Evolutionary conservation across 2,113 vertebrate genomes (phyloP).

Genomic region (Esox niger): DNA sequence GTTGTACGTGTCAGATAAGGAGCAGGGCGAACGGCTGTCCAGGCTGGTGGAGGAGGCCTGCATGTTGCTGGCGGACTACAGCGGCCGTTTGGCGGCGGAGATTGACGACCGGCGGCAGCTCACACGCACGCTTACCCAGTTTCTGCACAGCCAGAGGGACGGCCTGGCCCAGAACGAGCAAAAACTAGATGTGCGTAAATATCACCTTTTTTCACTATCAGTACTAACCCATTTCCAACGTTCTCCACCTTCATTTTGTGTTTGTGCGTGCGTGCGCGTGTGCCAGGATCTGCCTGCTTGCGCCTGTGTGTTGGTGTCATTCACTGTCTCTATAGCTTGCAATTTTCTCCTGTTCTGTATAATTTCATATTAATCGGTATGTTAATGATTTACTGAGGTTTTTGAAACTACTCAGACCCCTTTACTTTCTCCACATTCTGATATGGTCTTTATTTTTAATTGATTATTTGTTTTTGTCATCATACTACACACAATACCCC

Average conservation of each 20-base stretch:
- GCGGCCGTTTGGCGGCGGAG: slow-evolving; percentile 95
- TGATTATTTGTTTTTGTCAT: too few species aligned
- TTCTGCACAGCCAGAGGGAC: slow-evolving; percentile 95
- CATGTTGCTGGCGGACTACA: slow-evolving; percentile 98
- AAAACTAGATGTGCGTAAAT: slow-evolving; percentile 97
- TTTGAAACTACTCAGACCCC: too few species aligned
- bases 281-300: neutral
- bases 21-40: slow-evolving; percentile 71
- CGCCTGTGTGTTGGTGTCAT: neutral
- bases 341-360: neutral
- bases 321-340: neutral
- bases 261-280: neutral
- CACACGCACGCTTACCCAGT: slow-evolving; percentile 88
- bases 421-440: too few species aligned
- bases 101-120: slow-evolving; percentile 97
- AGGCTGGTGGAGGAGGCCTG: slow-evolving; percentile 88
- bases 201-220: slow-evolving; percentile 47
- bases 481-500: too few species aligned
- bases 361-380: neutral
- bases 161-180: slow-evolving; percentile 94
- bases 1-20: slow-evolving; percentile 65
- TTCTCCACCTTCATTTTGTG: neutral
- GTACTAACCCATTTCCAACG: too few species aligned
- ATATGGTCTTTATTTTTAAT: too few species aligned
- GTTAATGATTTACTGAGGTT: too few species aligned